These are phyloP conservation scores for Cotesia typhae DNA, from an alignment of 1,140 invertebrate genomes.

Conservation along the genomic window DNA sequence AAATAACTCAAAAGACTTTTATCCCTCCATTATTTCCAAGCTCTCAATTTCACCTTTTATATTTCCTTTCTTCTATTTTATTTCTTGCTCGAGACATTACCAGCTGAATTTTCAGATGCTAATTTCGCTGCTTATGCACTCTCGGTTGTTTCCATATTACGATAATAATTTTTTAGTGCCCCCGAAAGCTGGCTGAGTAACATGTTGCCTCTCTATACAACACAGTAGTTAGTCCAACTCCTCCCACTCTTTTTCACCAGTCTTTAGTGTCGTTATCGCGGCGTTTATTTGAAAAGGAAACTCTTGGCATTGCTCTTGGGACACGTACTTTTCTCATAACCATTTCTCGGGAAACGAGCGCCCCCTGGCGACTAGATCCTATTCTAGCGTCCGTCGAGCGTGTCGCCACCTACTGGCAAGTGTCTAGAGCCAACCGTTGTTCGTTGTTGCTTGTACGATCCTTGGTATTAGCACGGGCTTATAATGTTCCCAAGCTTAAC, in stretches of 20 bases:
- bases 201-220: too few species aligned
- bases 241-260: not conserved
- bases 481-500: too few species aligned
- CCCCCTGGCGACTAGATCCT: too few species aligned
- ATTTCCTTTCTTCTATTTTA: not conserved
- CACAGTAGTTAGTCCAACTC: too few species aligned
- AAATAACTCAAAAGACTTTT: not conserved
- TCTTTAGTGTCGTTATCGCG: constrained; percentile 36
- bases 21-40: not conserved
- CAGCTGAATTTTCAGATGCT: constrained; percentile 23
- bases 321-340: constrained; percentile 38
- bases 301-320: constrained; percentile 34
- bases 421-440: not conserved
- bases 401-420: constrained; percentile 23
- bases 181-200: not conserved
- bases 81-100: not conserved
- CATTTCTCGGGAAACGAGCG: constrained; percentile 8
- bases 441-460: not conserved
- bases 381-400: not conserved
- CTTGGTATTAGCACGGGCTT: too few species aligned
- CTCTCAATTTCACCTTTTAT: not conserved
- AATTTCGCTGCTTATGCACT: constrained; percentile 33
- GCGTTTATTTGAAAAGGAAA: constrained; percentile 36
- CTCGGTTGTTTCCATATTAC: constrained; percentile 36
- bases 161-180: constrained; percentile 26